phyloP scores from a whole-genome alignment of 2,888 invertebrate species.

The Ornithoptera alexandrae region DNA sequence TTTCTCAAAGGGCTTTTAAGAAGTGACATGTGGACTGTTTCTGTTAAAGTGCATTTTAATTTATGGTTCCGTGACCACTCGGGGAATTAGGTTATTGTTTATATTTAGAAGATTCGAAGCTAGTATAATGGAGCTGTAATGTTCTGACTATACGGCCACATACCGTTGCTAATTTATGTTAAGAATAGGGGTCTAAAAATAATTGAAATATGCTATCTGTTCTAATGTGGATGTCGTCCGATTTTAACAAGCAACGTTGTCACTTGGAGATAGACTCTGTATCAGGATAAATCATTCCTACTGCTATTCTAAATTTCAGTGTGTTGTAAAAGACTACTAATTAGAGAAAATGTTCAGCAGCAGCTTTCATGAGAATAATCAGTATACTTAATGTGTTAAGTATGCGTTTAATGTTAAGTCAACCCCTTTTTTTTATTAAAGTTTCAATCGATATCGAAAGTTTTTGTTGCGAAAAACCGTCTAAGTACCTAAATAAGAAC shows the following conservation, averaged over 20 bases:
- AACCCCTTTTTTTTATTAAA: no score
- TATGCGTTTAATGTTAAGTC: no score
- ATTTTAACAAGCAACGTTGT: background rate
- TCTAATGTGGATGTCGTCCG: background rate
- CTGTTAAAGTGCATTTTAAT: conserved; percentile 60
- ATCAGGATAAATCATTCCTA: no score
- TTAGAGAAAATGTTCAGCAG: no score
- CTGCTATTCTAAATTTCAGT: no score
- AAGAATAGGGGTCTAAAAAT: conserved; percentile 10
- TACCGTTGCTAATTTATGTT: conserved; percentile 37
- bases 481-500: no score
- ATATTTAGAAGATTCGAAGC: conserved; percentile 56
- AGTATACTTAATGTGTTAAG: no score
- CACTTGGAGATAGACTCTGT: background rate
- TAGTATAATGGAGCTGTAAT: conserved; percentile 38
- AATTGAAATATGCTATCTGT: background rate
- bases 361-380: no score
- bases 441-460: no score
- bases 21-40: conserved; percentile 69
- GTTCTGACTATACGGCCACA: conserved; percentile 48
- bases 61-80: conserved; percentile 65
- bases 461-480: no score
- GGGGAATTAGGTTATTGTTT: conserved; percentile 67
- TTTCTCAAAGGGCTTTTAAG: conserved; percentile 65
- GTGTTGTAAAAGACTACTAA: no score